Base-by-base conservation (phyloP, 2,113 vertebrate genomes). In the Cephalopholis sonnerati region DNA sequence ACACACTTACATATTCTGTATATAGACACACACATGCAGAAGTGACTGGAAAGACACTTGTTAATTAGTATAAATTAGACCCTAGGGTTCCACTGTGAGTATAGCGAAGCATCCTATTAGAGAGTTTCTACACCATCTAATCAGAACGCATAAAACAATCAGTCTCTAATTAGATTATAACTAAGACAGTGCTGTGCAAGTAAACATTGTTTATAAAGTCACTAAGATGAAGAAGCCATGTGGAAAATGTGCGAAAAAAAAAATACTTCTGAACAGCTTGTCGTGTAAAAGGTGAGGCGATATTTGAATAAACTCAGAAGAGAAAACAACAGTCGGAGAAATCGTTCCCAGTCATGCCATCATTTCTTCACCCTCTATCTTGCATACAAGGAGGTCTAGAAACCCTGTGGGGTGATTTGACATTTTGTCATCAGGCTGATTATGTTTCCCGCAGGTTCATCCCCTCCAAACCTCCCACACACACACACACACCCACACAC, bases 361-460 rank as follows among this genome's bases (percentile, higher is more conserved):
- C 77, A 65, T 85, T 71, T 63, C 72, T 67, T 70, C 11, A 24
- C 74, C 58, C 66, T 67, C 74, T 67, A n/a, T 82, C 87, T 85
- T 63, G 79, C 79, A 27, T 74, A 84, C 66, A 65, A 86, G 69
- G 62, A 86, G 86, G 84, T 79, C 78, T 58, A 39, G 71, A 88
- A 84, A 87, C 87, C 90, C 91, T 88, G 74, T 79, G 89, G 89
- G 90, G 74, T 82, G 79, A 90, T 87, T 51, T 91, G 89, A 92
- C 88, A 89, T 92, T 93, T 93, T 87, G 77, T 92, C 88, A 92
- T 90, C 91, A 91, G 85, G 81, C 90, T 90, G 91, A 93, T 92
- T 92, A 74, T 69, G 88, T 91, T 92, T 92, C 91, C 88, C 61
- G 88, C 55, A 82, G 89, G 88, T 90, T 90, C 71, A 58, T 82